Conservation (phyloP, 1,140 invertebrate genomes). For the Drosophila kurseongensis region DNA sequence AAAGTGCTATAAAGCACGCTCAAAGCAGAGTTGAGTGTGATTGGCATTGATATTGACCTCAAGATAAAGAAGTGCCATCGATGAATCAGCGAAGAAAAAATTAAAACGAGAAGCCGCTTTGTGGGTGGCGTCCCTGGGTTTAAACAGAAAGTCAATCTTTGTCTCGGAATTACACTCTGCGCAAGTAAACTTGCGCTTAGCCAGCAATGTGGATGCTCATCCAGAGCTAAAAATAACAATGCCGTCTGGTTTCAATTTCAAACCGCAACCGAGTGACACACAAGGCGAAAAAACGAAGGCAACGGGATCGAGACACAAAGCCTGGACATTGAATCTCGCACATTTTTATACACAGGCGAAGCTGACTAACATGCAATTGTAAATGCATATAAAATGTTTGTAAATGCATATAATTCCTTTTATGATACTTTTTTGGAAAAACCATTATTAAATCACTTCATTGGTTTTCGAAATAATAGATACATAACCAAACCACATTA, state of each 20-base stretch:
- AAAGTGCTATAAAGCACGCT: slow-evolving; percentile 29
- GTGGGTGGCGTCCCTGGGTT: slow-evolving; percentile 22
- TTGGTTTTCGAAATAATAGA: no score
- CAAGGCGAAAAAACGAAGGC: slow-evolving; percentile 51
- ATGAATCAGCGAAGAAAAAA: slow-evolving; percentile 30
- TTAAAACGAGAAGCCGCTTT: slow-evolving; percentile 5
- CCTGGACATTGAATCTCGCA: slow-evolving; percentile 42
- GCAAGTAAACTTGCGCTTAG: background rate
- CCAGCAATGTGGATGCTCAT: slow-evolving; percentile 13
- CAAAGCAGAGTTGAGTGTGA: slow-evolving; percentile 2
- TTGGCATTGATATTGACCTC: slow-evolving; percentile 40
- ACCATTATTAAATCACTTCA: background rate
- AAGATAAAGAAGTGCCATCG: slow-evolving; percentile 20
- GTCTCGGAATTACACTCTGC: background rate
- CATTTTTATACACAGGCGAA: slow-evolving; percentile 23
- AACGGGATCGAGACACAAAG: slow-evolving; percentile 35
- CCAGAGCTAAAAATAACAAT: slow-evolving; percentile 61
- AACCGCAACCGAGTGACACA: slow-evolving; percentile 71
- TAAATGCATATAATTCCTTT: background rate
- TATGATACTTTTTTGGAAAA: background rate
- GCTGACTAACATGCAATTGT: background rate
- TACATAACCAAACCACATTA: no score
- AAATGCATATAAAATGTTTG: no score
- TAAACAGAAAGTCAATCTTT: slow-evolving; percentile 42
- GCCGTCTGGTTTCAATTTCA: slow-evolving; percentile 65